Evolutionary conservation across 2,797 vertebrate species (phyloP), one percentile per base, ranked within the genome.

Genomic region (Poeciliopsis gracilis): DNA sequence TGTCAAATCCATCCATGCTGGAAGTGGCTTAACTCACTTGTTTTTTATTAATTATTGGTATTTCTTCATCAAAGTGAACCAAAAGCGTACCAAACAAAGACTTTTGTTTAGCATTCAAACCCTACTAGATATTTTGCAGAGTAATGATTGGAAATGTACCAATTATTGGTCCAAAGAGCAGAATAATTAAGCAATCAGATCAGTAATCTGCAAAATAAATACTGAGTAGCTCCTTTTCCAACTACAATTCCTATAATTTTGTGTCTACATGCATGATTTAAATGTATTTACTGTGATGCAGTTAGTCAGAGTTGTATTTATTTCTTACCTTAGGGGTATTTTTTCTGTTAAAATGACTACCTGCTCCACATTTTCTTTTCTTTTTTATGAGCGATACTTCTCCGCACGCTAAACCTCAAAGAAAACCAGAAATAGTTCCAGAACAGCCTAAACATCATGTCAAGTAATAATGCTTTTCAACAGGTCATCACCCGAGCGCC

Each of bases 401-500:
- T 63, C 12, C 3, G 2, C 6, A 33, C 16, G 2, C 7, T 12
- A 18, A 63, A 63, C 15, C 30, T 63, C 8, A 66, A 38, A 66
- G 18, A 66, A 66, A 66, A 66, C 8, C 9, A 38, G 61, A 66
- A 33, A 61, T 66, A 9, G 16, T 36, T 20, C 33, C 16, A 66
- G 61, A 36, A 66, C 16, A 66, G 18, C 30, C 36, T 18, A 20
- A 18, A 36, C 16, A 20, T 36, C 59, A 63, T 63, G 12, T 63
- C 30, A 36, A 16, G 30, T 20, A 63, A 63, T 82, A 78, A 47
- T 81, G 80, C 81, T 71, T 74, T 86, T 90, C 81, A 92, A 89
- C 88, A 92, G 88, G 84, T 89, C 77, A 45, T 90, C 91, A 89
- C 85, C 89, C 89, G 83, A 90, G 85, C 82, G 80, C 79, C 73